These are phyloP conservation scores for Encarsia formosa DNA, from an alignment of 2,888 invertebrate species.

Conservation along the genomic window DNA sequence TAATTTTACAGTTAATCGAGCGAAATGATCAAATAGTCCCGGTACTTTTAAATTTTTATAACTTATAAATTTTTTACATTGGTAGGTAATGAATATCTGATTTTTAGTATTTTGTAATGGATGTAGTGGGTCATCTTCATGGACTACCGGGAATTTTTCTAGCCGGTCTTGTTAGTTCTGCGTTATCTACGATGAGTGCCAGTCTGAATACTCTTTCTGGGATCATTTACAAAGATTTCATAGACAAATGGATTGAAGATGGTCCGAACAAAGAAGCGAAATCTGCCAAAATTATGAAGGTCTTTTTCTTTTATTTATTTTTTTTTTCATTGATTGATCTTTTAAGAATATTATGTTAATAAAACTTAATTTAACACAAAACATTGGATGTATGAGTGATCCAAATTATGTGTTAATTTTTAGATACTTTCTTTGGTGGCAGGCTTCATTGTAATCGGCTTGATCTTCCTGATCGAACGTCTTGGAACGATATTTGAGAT, in stretches of 20 bases:
- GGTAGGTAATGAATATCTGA: too few relatives aligned
- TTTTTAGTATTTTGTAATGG: conserved; percentile 71
- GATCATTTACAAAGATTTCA: conserved; percentile 64
- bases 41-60: too few relatives aligned
- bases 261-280: conserved; percentile 52
- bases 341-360: too few relatives aligned
- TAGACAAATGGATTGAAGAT: conserved; percentile 56
- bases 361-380: too few relatives aligned
- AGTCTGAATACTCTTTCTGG: conserved; percentile 62
- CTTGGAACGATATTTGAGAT: conserved; percentile 67
- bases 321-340: too few relatives aligned
- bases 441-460: conserved; percentile 53
- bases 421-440: conserved; percentile 54
- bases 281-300: conserved; percentile 60
- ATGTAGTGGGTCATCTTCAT: conserved; percentile 61
- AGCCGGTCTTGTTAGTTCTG: conserved; percentile 71
- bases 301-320: conserved; percentile 30
- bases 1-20: conserved; percentile 29
- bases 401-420: background rate
- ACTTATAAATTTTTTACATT: too few relatives aligned
- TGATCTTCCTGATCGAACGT: conserved; percentile 60
- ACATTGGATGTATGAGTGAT: too few relatives aligned
- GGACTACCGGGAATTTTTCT: conserved; percentile 73
- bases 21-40: conserved; percentile 61
- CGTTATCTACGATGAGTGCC: conserved; percentile 64